Conservation (phyloP, 2,113 vertebrate genomes). For the Trachemys scripta region DNA sequence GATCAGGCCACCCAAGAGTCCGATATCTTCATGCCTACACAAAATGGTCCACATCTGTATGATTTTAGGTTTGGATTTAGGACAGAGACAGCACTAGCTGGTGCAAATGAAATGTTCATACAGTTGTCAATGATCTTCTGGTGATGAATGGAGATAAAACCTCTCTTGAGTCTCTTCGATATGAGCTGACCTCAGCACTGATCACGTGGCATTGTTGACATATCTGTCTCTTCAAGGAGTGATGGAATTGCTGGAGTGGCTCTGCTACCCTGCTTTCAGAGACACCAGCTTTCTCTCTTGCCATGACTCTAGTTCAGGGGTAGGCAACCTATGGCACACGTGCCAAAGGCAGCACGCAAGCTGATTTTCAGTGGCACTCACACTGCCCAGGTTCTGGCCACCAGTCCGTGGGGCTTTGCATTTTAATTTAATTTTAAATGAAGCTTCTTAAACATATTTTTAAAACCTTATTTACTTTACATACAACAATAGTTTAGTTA, state of each 20-base stretch:
- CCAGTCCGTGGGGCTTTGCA: no score
- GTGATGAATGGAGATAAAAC: neutral
- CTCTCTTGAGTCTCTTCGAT: neutral
- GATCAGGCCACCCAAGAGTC: neutral
- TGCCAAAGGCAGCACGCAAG: no score
- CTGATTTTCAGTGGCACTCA: no score
- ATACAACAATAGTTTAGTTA: no score
- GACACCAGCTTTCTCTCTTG: neutral
- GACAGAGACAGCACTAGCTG: neutral
- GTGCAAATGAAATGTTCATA: neutral
- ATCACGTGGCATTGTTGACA: neutral
- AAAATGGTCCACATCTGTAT: neutral
- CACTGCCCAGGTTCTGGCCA: no score
- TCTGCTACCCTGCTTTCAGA: neutral
- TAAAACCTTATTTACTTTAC: no score
- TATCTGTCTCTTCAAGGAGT: neutral
- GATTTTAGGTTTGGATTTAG: neutral
- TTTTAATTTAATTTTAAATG: no score
- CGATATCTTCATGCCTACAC: neutral
- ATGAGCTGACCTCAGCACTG: fast-evolving
- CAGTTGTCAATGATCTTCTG: neutral
- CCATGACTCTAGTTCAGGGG: neutral
- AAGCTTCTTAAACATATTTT: no score
- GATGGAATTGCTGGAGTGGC: neutral
- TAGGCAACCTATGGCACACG: no score